Evolutionary conservation across 1,140 invertebrate genomes (phyloP), one percentile per base, ranked within the genome.

Genomic region (Drosophila bocqueti): DNA sequence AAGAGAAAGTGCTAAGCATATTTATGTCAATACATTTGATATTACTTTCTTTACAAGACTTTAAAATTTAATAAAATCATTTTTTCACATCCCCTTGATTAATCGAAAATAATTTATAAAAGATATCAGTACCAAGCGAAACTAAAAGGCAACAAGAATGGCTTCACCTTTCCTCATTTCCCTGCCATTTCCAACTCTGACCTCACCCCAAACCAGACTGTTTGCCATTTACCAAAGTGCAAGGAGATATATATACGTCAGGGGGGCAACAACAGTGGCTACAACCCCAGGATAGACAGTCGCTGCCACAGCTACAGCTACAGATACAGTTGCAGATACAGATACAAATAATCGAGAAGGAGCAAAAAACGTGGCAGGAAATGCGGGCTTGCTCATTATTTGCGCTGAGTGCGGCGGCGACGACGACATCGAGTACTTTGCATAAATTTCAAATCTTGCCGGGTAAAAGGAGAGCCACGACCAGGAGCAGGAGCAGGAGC

Each of bases 331-430:
- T 79, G 60, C 59, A 83, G 81, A 79, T 71, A 77, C 67, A 72
- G 73, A 67, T 72, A 82, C 75, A 58, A 62, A 71, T 58, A 65
- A 66, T 72, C 67, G 50, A 46, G 59, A 64, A 52, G 59, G 38
- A 61, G 69, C 71, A 67, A 65, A 89, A 89, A 90, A 90, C 85
- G 85, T 90, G 85, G 85, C 85, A 90, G 85, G 85, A 90, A 90
- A 90, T 90, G 81, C 85, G 85, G 83, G 85, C 85, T 90, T 85
- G 85, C 85, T 90, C 85, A 90, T 90, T 90, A 90, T 90, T 90
- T 85, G 85, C 67, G 81, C 79, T 90, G 85, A 90, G 86, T 90
- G 81, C 79, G 75, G 83, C 83, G 77, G 78, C 77, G 49, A 50
- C 49, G 47, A 82, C 78, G 79, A 83, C 84, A 73, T 81, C 74